Evolutionary conservation across 2,888 invertebrate species (phyloP), one percentile per base, ranked within the genome.

Genomic region (Apoda limacodes): DNA sequence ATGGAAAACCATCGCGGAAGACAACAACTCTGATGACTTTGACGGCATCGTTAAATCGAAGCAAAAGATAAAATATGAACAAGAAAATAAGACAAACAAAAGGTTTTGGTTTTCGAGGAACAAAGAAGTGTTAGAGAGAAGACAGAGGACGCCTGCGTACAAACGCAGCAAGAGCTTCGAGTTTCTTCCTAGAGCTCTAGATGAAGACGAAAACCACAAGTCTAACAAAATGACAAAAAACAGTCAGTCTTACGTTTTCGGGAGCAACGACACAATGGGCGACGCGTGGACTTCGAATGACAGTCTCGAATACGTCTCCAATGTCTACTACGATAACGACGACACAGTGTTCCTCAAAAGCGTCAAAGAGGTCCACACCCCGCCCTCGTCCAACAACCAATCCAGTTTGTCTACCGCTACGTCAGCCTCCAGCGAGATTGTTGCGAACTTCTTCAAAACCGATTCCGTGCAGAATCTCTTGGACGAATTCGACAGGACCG

Each of bases 141-240:
- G 40, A 9, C 40, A 45, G 5, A 59, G 55, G 6, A 50, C 48
- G 6, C 67, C 72, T 2, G 49, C 60, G 9, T 78, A 76, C 35
- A 60, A 55, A 39, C 52, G 80, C 19, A 81, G 80, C 39, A 80
- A 80, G 34, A 81, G 80, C 44, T 81, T 78, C 26, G 80, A 80
- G 40, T 80, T 76, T 32, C 48, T 80, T 1, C 80, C 80, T 0
- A 57, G 59, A 55, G 69, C 75, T 0, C 45, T 61, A 22, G 59
- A 61, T 27, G 70, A 72, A 32, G 60, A 64, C 3, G 48, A 49
- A 5, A 52, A 46, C 9, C 39, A 33, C 3, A 43, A 39, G 11
- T 40, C 46, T 9, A n/a, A n/a, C n/a, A 45, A 39, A 6, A 14
- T 55, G 4, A 37, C 52, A 2, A 54, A 52, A 17, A 68, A 62